These are phyloP conservation scores for Atlantisia rogersi DNA, from an alignment of 2,113 vertebrate species.

Conservation along the genomic window DNA sequence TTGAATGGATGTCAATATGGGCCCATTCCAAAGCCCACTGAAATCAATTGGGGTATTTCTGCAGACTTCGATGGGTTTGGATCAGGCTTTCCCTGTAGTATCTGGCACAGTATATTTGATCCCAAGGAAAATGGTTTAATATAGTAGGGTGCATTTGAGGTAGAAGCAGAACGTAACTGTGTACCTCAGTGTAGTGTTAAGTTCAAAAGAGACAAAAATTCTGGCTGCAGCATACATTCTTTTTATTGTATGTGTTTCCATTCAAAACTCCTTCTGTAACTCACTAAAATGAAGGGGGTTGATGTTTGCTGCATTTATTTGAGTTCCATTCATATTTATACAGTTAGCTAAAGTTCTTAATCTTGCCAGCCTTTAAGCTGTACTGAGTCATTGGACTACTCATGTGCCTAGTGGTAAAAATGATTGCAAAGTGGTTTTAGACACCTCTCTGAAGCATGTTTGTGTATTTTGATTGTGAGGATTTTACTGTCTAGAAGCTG, in stretches of 20 bases:
- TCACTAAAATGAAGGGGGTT: neutral
- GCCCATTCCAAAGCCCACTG: neutral
- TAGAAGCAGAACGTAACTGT: neutral
- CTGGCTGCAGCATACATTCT: neutral
- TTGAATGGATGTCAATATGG: neutral
- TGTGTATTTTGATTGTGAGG: neutral
- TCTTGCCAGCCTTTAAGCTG: conserved; percentile 11
- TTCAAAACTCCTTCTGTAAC: neutral
- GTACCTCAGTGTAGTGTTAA: neutral
- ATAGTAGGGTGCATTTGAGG: neutral
- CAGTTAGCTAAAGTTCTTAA: neutral
- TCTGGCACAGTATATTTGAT: neutral
- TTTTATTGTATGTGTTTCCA: neutral
- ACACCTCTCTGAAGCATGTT: neutral
- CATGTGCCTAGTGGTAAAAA: neutral
- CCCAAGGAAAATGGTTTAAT: neutral
- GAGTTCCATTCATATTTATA: neutral
- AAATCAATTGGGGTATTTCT: neutral
- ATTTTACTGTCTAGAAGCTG: neutral
- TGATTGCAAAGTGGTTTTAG: neutral
- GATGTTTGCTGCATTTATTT: neutral
- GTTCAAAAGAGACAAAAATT: neutral
- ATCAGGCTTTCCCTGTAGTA: neutral
- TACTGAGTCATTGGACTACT: neutral
- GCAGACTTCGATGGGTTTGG: neutral